A percentile compares a stretch with the other conserved stretches of the same genome.
Evolutionary conservation across 2,888 invertebrate genomes (phyloP).

Genomic region (Heliconius hortense): DNA sequence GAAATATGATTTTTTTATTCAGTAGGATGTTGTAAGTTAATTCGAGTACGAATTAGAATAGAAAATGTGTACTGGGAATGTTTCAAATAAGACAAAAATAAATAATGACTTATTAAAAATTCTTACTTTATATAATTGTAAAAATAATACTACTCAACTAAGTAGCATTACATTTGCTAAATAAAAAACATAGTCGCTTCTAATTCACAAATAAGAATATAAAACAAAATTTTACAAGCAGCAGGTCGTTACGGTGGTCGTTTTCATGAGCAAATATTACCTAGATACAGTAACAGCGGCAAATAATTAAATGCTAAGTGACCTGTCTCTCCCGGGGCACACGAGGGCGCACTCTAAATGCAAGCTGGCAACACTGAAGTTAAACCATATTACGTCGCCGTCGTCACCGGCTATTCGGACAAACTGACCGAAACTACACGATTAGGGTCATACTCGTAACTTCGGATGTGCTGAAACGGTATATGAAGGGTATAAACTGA

Average conservation of each 20-base stretch:
- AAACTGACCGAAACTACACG: conserved; percentile 57
- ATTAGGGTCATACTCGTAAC: conserved; percentile 40
- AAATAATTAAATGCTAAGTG: conserved; percentile 34
- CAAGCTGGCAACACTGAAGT: conserved; percentile 61
- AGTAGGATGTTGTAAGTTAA: background rate
- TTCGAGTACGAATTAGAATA: background rate
- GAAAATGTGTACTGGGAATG: background rate
- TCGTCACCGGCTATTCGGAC: conserved; percentile 56
- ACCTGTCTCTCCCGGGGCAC: conserved; percentile 31
- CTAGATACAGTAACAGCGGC: conserved; percentile 11
- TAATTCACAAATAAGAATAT: background rate
- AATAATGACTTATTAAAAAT: background rate
- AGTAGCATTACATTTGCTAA: background rate
- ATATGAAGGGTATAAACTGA: conserved; percentile 23
- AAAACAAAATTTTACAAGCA: background rate
- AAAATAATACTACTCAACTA: background rate
- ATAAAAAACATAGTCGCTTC: background rate
- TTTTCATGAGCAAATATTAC: conserved; percentile 24
- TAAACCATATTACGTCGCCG: conserved; percentile 64
- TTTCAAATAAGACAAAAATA: background rate
- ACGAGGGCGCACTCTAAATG: conserved; percentile 42
- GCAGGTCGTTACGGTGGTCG: conserved; percentile 10
- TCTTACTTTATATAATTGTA: background rate
- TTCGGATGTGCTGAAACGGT: conserved; percentile 25
- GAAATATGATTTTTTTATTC: background rate